Evolutionary conservation across 2,113 vertebrate species (phyloP).

Genomic region (Hemichromis elongatus): DNA sequence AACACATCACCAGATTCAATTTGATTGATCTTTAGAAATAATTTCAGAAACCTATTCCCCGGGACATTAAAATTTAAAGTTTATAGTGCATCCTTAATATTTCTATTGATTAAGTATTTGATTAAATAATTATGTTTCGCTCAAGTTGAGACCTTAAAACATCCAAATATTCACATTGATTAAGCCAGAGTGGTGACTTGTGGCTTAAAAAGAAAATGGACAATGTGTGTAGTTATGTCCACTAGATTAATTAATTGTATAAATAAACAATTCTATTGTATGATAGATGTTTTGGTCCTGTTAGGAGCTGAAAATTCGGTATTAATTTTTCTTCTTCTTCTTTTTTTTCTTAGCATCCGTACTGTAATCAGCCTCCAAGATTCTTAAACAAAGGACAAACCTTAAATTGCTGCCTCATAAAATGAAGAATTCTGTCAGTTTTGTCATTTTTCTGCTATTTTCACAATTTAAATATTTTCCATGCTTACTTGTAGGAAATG

Average conservation of each 20-base stretch:
- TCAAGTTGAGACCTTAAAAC: neutral
- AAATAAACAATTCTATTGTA: rapidly evolving
- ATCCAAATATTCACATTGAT: neutral
- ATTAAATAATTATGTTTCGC: neutral
- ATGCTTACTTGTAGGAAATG: neutral
- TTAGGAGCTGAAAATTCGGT: neutral
- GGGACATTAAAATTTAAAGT: neutral
- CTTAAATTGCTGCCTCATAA: neutral
- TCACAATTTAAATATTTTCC: neutral
- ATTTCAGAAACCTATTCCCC: neutral
- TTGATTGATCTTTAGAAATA: neutral
- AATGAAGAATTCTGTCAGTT: neutral
- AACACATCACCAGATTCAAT: neutral
- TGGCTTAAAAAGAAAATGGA: neutral
- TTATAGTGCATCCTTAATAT: neutral
- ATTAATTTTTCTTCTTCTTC: neutral
- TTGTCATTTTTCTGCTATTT: neutral
- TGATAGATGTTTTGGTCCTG: neutral
- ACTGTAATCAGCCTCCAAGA: slow-evolving; percentile 46
- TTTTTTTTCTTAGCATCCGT: slow-evolving; percentile 32
- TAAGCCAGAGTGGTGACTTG: neutral
- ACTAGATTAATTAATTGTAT: neutral
- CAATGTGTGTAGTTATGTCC: neutral
- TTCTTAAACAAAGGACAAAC: neutral
- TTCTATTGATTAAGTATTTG: neutral